phyloP scores from a whole-genome alignment of 2,888 invertebrate species.

The Malthinus flaveolus region DNA sequence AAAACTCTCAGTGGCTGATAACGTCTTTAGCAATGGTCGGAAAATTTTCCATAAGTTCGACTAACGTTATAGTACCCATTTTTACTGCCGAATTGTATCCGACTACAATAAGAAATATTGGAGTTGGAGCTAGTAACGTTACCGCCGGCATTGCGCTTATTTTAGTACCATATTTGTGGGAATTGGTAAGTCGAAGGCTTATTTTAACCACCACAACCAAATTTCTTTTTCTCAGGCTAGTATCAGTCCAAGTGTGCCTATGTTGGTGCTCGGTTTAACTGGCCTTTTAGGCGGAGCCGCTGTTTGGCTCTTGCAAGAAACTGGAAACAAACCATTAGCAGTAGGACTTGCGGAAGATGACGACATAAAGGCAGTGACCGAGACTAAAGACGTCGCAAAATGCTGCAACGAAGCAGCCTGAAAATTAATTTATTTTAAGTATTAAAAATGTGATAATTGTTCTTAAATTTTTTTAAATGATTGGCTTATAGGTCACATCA shows the following conservation, averaged over 20 bases:
- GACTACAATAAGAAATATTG: conserved; percentile 77
- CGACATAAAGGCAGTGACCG: conserved; percentile 16
- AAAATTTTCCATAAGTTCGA: conserved; percentile 77
- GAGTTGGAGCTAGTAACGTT: conserved; percentile 75
- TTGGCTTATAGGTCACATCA: not conserved
- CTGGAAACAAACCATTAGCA: conserved; percentile 60
- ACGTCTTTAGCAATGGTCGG: conserved; percentile 78
- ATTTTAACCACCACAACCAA: not conserved
- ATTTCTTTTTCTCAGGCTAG: conserved; percentile 59
- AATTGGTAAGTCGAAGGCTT: conserved; percentile 62
- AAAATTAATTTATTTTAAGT: not conserved
- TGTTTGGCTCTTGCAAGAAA: conserved; percentile 77
- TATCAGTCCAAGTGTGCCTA: conserved; percentile 69
- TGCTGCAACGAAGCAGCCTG: not conserved
- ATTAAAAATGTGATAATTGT: conserved; percentile 7
- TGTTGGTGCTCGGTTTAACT: conserved; percentile 70
- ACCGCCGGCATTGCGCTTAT: conserved; percentile 76
- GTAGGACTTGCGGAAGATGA: conserved; percentile 38
- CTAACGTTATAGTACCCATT: conserved; percentile 78
- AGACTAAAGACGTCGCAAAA: conserved; percentile 1
- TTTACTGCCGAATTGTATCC: conserved; percentile 81
- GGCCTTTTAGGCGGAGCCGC: conserved; percentile 73
- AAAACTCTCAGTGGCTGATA: conserved; percentile 66
- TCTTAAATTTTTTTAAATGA: not conserved
- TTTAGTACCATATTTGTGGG: conserved; percentile 76